Conservation (phyloP, 2,113 vertebrate species). For the Cairina moschata region DNA sequence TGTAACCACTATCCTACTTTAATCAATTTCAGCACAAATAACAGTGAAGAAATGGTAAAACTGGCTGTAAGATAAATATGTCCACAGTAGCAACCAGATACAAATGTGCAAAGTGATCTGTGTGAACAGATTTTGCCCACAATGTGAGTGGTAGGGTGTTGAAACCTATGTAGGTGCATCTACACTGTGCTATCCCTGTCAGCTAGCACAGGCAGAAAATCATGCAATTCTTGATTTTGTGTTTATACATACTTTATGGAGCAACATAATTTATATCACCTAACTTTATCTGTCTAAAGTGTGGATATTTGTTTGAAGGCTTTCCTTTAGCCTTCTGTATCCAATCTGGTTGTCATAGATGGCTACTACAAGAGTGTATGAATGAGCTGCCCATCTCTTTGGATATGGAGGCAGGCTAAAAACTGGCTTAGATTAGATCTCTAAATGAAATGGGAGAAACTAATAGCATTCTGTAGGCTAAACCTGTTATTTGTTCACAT, state of each 20-base stretch:
- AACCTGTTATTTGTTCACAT: background rate
- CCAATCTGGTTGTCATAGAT: background rate
- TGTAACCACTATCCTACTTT: background rate
- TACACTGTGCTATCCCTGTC: background rate
- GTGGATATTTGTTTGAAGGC: background rate
- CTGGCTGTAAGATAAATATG: background rate
- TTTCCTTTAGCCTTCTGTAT: background rate
- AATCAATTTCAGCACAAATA: background rate
- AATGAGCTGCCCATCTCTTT: background rate
- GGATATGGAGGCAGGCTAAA: background rate
- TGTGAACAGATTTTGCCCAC: background rate
- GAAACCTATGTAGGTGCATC: background rate
- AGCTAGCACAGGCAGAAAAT: background rate
- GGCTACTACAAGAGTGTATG: background rate
- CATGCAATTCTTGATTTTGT: background rate
- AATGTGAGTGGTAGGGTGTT: background rate
- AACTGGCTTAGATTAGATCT: background rate
- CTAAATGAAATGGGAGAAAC: background rate
- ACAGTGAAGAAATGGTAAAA: background rate
- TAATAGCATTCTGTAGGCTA: background rate
- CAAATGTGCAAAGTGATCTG: background rate
- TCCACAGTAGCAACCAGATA: background rate
- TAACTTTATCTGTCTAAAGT: background rate
- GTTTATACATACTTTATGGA: background rate
- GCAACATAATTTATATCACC: background rate